These are phyloP conservation scores for Brachionus sp. DNA, from an alignment of 1,140 invertebrate genomes.

Conservation along the genomic window DNA sequence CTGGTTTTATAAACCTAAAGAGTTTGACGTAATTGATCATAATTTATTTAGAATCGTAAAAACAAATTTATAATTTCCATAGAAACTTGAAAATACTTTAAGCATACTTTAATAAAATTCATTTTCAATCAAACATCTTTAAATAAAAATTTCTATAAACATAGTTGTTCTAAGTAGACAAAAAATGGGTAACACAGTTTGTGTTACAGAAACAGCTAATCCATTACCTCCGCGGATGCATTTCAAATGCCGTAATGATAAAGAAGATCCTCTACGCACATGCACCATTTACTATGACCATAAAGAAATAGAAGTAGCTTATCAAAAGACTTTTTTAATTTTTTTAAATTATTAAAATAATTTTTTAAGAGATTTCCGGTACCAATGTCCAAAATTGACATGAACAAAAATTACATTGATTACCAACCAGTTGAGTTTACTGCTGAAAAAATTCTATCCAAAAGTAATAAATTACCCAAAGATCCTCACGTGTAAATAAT, in stretches of 20 bases:
- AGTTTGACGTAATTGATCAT: too few relatives aligned
- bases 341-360: not conserved
- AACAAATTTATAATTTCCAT: too few relatives aligned
- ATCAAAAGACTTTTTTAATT: not conserved
- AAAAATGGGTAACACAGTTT: not conserved
- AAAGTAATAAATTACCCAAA: not conserved
- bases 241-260: constrained; percentile 15
- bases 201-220: not conserved
- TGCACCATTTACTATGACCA: not conserved
- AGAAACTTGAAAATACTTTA: too few relatives aligned
- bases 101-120: too few relatives aligned
- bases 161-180: not conserved
- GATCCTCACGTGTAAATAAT: constrained; percentile 20
- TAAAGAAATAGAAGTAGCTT: not conserved
- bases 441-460: constrained; percentile 30
- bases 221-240: not conserved
- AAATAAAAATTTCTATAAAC: too few relatives aligned
- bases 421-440: constrained; percentile 28
- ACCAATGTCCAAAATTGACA: not conserved
- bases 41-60: too few relatives aligned
- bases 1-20: too few relatives aligned
- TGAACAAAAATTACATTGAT: not conserved
- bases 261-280: not conserved
- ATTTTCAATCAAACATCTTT: too few relatives aligned
- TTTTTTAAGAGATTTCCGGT: constrained; percentile 10